phyloP scores from a whole-genome alignment of 2,888 invertebrate species.

The Theretra japonica region DNA sequence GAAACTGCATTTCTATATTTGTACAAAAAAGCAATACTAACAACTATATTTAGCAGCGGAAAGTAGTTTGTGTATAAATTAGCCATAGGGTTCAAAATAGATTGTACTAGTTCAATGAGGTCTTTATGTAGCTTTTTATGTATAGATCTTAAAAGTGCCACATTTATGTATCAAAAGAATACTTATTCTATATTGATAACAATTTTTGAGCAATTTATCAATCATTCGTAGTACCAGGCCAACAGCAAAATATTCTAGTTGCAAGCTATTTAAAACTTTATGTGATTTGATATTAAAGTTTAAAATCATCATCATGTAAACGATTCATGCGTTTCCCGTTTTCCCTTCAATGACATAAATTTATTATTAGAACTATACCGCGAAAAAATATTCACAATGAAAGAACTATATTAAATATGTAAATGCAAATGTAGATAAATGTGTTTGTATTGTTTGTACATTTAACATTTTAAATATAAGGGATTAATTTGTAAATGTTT shows the following conservation, averaged over 20 bases:
- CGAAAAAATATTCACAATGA: too few relatives aligned
- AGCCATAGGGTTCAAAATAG: slow-evolving; percentile 2
- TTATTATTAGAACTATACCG: too few relatives aligned
- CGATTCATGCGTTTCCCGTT: too few relatives aligned
- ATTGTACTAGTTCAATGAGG: background rate
- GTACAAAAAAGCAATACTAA: background rate
- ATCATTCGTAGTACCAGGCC: too few relatives aligned
- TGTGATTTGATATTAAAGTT: too few relatives aligned
- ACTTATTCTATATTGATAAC: background rate
- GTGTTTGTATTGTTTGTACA: background rate
- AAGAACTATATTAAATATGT: background rate
- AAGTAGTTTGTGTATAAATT: background rate
- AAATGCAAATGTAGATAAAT: background rate
- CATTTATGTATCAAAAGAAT: background rate
- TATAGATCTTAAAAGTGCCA: background rate
- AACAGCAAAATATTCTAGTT: too few relatives aligned
- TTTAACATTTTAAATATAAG: slow-evolving; percentile 7
- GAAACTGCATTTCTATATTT: slow-evolving; percentile 3
- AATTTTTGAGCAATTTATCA: background rate
- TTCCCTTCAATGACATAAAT: too few relatives aligned
- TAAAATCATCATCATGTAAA: too few relatives aligned
- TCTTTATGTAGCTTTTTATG: background rate
- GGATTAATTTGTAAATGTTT: slow-evolving; percentile 5
- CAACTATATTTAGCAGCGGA: background rate
- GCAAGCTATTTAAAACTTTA: background rate